Evolutionary conservation across 1,140 invertebrate species (phyloP), one percentile per base, ranked within the genome.

Genomic region (Rhynchophorus ferrugineus): DNA sequence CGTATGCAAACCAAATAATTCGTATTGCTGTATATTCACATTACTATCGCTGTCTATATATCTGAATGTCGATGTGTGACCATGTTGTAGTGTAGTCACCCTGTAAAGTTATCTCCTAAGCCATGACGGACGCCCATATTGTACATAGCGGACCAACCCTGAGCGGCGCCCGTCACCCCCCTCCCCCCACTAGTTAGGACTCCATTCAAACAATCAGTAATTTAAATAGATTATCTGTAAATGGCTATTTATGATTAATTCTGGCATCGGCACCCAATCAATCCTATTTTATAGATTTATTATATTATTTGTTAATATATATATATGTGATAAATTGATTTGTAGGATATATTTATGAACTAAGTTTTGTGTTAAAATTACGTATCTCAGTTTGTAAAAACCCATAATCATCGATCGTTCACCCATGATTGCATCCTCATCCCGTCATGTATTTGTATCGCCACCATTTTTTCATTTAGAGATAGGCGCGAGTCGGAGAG

Each of bases 1-100:
- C 73, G 72, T 74, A 75, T 78, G 74, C 73, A 78, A 77, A 79
- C 77, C 77, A 79, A 79, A 78, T 77, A 78, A 79, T 38, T 38
- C 18, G 17, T 38, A 38, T 6, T 6, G 38, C 43, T 52, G 41
- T 33, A 18, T 24, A 24, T 36, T 36, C 49, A 29, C 22, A 16
- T 21, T 37, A 11, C 48, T 37, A 45, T 58, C 43, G 48, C 52
- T 58, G 57, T 63, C 59, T 65, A 61, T 59, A 56, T 61, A 54
- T 63, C 44, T 64, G 60, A 60, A 61, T 61, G 58, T 63, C 56
- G 52, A 62, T 61, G 59, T 62, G 61, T 62, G 55, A 58, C 53
- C 51, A 52, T 53, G 49, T 61, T 49, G 54, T 56, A 52, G 45
- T 56, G 57, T 59, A 59, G 53, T 50, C 17, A 39, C 44, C 50